Evolutionary conservation across 2,888 invertebrate species (phyloP).

Genomic region (Synanthedon andrenaeformis): DNA sequence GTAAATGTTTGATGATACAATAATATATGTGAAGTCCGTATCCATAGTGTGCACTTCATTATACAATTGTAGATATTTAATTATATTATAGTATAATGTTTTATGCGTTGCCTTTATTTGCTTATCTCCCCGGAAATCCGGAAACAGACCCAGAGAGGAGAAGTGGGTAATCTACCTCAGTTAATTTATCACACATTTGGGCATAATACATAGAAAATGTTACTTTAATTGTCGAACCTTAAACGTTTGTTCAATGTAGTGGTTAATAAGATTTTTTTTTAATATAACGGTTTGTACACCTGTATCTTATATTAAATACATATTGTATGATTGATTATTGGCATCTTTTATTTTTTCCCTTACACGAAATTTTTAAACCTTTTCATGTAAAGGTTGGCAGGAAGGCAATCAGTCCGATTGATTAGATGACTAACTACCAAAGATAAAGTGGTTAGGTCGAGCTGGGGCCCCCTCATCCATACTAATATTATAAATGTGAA

Average conservation of each 20-base stretch:
- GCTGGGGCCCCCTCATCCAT: no score
- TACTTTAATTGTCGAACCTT: conserved; percentile 46
- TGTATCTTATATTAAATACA: conserved; percentile 70
- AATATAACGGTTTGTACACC: conserved; percentile 61
- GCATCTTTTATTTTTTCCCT: no score
- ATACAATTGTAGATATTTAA: conserved; percentile 69
- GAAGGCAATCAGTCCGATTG: no score
- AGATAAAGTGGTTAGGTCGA: no score
- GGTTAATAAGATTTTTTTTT: conserved; percentile 46
- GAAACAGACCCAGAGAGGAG: conserved; percentile 50
- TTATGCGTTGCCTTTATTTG: conserved; percentile 65
- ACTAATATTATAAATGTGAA: no score
- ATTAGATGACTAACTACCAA: no score
- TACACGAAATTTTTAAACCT: no score
- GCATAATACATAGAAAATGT: conserved; percentile 62
- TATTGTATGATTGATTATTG: conserved; percentile 66
- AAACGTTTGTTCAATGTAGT: conserved; percentile 58
- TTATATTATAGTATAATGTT: conserved; percentile 68
- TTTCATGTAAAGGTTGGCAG: no score
- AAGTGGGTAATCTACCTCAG: conserved; percentile 67
- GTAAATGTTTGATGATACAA: conserved; percentile 61
- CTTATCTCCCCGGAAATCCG: conserved; percentile 46
- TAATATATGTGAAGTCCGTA: conserved; percentile 41
- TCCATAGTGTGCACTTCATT: conserved; percentile 61
- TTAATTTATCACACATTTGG: conserved; percentile 69